Evolutionary conservation across 1,140 invertebrate species (phyloP).

Genomic region (Tribolium castaneum): DNA sequence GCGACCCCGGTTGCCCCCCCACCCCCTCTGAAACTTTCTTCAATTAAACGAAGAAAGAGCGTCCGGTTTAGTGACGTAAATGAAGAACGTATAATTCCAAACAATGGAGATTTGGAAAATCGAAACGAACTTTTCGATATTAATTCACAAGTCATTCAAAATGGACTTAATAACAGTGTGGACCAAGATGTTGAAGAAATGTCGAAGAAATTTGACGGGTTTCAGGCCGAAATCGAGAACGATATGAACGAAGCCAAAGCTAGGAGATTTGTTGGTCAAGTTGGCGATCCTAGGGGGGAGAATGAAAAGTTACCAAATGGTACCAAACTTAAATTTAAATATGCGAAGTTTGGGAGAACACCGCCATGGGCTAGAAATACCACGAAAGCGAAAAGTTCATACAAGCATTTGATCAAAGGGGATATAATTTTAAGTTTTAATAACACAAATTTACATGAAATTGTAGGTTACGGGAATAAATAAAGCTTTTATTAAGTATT

Average conservation of each 20-base stretch:
- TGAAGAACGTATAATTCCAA: slow-evolving; percentile 54
- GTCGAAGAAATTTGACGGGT: slow-evolving; percentile 53
- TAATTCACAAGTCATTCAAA: slow-evolving; percentile 41
- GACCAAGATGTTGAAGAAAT: slow-evolving; percentile 55
- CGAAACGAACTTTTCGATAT: slow-evolving; percentile 52
- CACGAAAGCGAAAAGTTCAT: slow-evolving; percentile 50
- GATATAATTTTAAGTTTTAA: slow-evolving; percentile 58
- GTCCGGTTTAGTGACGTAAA: slow-evolving; percentile 58
- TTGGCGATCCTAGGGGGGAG: slow-evolving; percentile 51
- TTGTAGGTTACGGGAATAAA: slow-evolving; percentile 54
- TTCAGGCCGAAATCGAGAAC: slow-evolving; percentile 60
- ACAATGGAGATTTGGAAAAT: slow-evolving; percentile 48
- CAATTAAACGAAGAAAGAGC: slow-evolving; percentile 50
- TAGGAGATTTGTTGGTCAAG: slow-evolving; percentile 48
- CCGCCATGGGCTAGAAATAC: slow-evolving; percentile 43
- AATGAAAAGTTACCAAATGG: slow-evolving; percentile 54
- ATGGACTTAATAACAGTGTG: slow-evolving; percentile 39
- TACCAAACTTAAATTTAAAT: slow-evolving; percentile 55
- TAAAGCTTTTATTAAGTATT: background rate
- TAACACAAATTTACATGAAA: slow-evolving; percentile 58
- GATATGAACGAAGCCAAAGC: slow-evolving; percentile 60
- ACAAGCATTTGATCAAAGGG: slow-evolving; percentile 59
- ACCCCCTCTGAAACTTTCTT: background rate
- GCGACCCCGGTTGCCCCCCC: slow-evolving; percentile 45
- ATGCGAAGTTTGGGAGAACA: slow-evolving; percentile 53